Base-by-base conservation (phyloP, 2,113 vertebrate genomes). In the Xenopus borealis region DNA sequence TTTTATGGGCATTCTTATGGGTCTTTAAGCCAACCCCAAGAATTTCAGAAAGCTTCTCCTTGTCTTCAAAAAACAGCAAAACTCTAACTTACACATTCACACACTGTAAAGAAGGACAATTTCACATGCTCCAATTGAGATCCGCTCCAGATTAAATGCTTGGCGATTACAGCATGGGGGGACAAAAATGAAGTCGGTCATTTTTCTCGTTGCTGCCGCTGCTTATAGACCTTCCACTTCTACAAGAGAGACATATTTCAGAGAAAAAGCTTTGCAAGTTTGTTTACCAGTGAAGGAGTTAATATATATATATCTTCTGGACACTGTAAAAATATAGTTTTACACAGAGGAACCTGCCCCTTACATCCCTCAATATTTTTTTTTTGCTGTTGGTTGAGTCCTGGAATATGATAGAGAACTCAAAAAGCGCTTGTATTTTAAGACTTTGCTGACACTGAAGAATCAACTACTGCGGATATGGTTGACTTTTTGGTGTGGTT, bases 1-100 rank as follows among this genome's bases (percentile, higher is more conserved):
- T 79, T 98, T 96, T 83, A 98, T 95, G 85, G 96, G 96, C 23
- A 87, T 98, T 85, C 83, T 99, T 0, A 81, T 98, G 78, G 95
- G 97, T 0, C 81, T 89, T 2, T 98, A 93, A 86, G 83, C 66
- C 19, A 45, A 13, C 57, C 62, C 0, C 20, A 16, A 30, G 64
- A 13, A 69, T 4, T 23, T 9, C 3, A n/a, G 13, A 61, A 3
- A 57, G 58, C 58, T 23, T 1, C 11, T 9, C 11, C 12, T 61
- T 12, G n/a, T 45, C 10, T 62, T 12, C 12, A 53, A 46, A 27
- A 27, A 53, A 14, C 20, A 27, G 17, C 59, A 62, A 62, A 12
- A 23, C 23, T 62, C 45, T 16, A 16, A 62, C 27, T 18, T 50
- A 69, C 46, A 62, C 73, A 75, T 62, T 75, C 57, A 62, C 57